These are phyloP conservation scores for Herpetotheres cachinnans DNA, from an alignment of 2,113 vertebrate species.

Conservation along the genomic window DNA sequence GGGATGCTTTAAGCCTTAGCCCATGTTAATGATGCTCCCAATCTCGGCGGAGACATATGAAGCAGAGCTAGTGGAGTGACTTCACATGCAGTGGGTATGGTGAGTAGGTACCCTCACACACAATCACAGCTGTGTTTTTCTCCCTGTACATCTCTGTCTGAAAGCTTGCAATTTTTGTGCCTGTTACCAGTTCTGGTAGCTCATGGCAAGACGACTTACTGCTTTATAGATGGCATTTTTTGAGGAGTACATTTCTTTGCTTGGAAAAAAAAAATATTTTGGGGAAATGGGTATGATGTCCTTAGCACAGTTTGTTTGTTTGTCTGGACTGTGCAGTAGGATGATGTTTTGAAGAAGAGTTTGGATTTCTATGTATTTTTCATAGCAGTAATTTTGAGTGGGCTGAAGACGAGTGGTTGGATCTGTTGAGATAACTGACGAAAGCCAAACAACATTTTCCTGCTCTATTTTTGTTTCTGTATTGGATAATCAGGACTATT, in stretches of 20 bases:
- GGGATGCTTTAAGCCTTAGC: not conserved
- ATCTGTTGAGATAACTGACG: not conserved
- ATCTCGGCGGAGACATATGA: accelerated
- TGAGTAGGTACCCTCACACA: not conserved
- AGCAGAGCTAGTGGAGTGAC: not conserved
- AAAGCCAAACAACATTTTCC: not conserved
- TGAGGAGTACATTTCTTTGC: not conserved
- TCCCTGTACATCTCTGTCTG: not conserved
- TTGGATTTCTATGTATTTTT: not conserved
- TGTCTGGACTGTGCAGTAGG: not conserved
- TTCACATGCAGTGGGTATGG: not conserved
- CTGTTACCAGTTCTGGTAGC: not conserved
- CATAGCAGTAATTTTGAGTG: not conserved
- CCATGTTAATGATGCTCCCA: not conserved
- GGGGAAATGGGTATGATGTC: not conserved
- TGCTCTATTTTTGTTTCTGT: not conserved
- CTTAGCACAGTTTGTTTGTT: not conserved
- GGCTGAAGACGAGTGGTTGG: not conserved
- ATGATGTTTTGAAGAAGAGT: not conserved
- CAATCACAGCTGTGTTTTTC: not conserved
- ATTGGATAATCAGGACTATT: not conserved
- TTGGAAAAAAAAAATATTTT: not conserved
- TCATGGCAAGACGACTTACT: not conserved
- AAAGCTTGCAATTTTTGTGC: not conserved
- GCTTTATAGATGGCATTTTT: not conserved